Evolutionary conservation across 2,113 vertebrate species (phyloP).

Genomic region (Speoplatyrhinus poulsoni): DNA sequence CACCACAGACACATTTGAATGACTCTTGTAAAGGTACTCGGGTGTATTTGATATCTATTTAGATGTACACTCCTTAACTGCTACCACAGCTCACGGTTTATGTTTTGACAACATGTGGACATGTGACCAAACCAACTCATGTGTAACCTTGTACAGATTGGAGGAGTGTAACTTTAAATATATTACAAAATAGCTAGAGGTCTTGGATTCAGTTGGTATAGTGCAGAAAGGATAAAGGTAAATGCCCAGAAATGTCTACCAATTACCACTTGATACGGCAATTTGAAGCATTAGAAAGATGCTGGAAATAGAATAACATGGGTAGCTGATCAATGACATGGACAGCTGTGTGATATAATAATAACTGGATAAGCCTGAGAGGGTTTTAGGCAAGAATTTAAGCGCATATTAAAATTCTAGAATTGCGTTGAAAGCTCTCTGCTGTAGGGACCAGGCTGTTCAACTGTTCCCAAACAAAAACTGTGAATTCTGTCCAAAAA

Average conservation of each 20-base stretch:
- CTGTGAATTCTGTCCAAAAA: too few relatives aligned
- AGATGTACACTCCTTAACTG: too few relatives aligned
- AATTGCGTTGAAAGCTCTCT: too few relatives aligned
- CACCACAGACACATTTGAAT: conserved; percentile 7
- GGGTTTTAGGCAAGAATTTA: too few relatives aligned
- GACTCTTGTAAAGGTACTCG: conserved; percentile 2
- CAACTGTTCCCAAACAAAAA: too few relatives aligned
- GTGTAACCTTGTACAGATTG: too few relatives aligned
- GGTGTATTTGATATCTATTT: neutral
- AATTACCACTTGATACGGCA: neutral
- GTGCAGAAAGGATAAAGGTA: conserved; percentile 35
- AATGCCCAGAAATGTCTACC: conserved; percentile 61
- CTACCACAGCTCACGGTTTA: too few relatives aligned
- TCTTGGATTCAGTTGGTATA: conserved; percentile 41
- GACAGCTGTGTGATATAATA: too few relatives aligned
- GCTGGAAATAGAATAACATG: neutral
- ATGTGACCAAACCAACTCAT: neutral
- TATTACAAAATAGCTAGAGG: conserved; percentile 13
- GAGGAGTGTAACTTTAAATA: conserved; percentile 18
- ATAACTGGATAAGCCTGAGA: too few relatives aligned
- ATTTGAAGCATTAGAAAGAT: neutral
- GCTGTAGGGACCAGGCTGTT: too few relatives aligned
- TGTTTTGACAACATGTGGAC: neutral
- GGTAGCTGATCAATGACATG: neutral
- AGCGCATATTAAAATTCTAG: too few relatives aligned